Evolutionary conservation across 2,797 vertebrate genomes (phyloP).

Genomic region (Gymnocypris eckloni): DNA sequence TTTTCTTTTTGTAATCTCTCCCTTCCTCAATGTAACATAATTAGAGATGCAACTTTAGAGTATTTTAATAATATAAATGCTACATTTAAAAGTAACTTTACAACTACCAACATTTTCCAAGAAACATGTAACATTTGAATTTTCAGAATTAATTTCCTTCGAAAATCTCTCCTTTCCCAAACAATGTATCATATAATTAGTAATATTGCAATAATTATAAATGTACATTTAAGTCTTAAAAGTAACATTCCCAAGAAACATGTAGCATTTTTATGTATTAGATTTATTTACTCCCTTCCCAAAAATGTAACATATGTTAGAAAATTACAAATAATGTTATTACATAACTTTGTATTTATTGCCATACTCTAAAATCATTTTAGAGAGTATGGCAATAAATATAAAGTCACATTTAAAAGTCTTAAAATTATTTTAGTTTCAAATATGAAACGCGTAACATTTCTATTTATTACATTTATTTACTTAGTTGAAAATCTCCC

Average conservation of each 20-base stretch:
- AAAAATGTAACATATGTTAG: background rate
- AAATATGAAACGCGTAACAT: background rate
- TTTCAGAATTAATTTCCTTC: too few relatives aligned
- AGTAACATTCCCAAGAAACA: background rate
- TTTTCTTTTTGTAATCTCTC: too few relatives aligned
- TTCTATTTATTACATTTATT: background rate
- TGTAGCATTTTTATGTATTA: background rate
- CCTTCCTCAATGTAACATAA: background rate
- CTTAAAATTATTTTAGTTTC: background rate
- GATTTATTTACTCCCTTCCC: background rate
- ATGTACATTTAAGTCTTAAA: background rate
- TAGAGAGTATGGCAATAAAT: background rate
- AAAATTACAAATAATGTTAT: too few relatives aligned
- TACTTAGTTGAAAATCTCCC: background rate
- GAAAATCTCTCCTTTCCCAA: too few relatives aligned
- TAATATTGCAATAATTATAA: background rate
- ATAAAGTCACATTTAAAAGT: background rate
- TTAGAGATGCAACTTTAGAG: background rate
- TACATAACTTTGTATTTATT: too few relatives aligned
- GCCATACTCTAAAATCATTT: too few relatives aligned
- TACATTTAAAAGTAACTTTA: background rate
- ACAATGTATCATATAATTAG: background rate
- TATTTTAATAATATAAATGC: background rate
- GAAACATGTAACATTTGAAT: too few relatives aligned
- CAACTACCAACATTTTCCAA: too few relatives aligned